Percentiles rank a stretch among this genome's conserved stretches.
phyloP scores from a whole-genome alignment of 2,888 invertebrate species.

The Chalcis sispes region DNA sequence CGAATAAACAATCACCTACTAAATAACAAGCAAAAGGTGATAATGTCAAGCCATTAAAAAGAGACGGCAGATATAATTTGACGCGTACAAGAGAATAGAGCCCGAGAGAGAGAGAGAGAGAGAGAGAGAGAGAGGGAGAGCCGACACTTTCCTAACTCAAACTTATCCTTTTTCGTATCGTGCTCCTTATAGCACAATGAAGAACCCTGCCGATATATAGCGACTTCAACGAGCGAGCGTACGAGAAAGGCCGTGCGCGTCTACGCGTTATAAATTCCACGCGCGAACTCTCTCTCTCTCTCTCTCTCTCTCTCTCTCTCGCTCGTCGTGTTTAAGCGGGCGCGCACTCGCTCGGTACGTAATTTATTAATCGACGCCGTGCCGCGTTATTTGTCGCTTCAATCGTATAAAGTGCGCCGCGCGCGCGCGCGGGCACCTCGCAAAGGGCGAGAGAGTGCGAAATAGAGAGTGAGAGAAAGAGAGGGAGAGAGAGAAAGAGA shows the following conservation, averaged over 20 bases:
- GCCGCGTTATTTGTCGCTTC: conserved; percentile 44
- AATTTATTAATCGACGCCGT: conserved; percentile 58
- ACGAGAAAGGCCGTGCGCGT: too few species aligned
- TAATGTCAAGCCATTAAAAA: conserved; percentile 31
- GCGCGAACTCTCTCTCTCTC: conserved; percentile 7
- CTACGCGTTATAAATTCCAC: conserved; percentile 38
- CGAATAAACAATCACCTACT: conserved; percentile 49
- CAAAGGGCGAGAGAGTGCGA: too few species aligned
- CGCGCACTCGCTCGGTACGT: conserved; percentile 23
- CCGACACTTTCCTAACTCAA: conserved; percentile 17
- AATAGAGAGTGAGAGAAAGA: too few species aligned
- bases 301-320: too few species aligned
- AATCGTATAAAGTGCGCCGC: conserved; percentile 12
- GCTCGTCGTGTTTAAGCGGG: conserved; percentile 3
- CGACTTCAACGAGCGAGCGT: not conserved
- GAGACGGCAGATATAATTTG: conserved; percentile 21
- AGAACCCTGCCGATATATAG: too few species aligned
- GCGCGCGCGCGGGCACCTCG: conserved; percentile 2
- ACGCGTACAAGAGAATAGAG: not conserved
- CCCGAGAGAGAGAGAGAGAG: too few species aligned
- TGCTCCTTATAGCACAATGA: conserved; percentile 4
- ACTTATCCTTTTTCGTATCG: conserved; percentile 26
- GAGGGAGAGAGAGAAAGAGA: too few species aligned
- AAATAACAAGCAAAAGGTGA: conserved; percentile 43
- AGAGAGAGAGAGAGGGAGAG: too few species aligned